A percentile compares a stretch with the other conserved stretches of the same genome.
Evolutionary conservation across 2,113 vertebrate species (phyloP).

Genomic region (Lagopus leucura): DNA sequence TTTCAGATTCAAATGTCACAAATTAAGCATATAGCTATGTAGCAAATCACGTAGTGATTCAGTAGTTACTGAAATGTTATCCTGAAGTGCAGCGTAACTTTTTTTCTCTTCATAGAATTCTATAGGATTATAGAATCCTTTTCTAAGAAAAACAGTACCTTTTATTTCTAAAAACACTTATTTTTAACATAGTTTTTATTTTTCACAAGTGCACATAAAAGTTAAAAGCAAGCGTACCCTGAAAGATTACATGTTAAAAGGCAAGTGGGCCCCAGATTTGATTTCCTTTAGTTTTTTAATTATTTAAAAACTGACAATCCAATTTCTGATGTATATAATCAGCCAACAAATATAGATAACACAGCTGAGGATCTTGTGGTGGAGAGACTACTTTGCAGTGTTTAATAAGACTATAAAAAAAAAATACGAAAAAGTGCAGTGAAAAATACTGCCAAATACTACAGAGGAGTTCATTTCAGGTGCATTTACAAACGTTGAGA

Average conservation of each 20-base stretch:
- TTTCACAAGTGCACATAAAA: background rate
- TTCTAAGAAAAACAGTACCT: background rate
- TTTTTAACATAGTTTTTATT: background rate
- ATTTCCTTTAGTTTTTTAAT: background rate
- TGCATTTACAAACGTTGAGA: background rate
- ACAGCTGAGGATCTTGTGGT: background rate
- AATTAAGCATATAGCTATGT: background rate
- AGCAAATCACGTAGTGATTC: background rate
- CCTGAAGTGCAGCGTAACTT: background rate
- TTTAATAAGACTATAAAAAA: background rate
- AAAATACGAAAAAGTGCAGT: background rate
- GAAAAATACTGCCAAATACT: background rate
- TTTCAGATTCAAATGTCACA: slow-evolving; percentile 14
- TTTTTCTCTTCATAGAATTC: background rate
- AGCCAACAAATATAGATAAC: background rate
- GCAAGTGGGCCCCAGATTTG: background rate
- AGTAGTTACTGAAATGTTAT: background rate
- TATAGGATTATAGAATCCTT: background rate
- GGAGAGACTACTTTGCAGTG: background rate
- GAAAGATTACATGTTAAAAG: background rate
- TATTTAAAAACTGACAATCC: background rate
- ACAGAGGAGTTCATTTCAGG: background rate
- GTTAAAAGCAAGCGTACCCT: background rate
- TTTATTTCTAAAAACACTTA: background rate
- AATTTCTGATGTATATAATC: background rate